These are phyloP conservation scores for Tenebrosternarchus preto DNA, from an alignment of 2,113 vertebrate species.

Conservation along the genomic window DNA sequence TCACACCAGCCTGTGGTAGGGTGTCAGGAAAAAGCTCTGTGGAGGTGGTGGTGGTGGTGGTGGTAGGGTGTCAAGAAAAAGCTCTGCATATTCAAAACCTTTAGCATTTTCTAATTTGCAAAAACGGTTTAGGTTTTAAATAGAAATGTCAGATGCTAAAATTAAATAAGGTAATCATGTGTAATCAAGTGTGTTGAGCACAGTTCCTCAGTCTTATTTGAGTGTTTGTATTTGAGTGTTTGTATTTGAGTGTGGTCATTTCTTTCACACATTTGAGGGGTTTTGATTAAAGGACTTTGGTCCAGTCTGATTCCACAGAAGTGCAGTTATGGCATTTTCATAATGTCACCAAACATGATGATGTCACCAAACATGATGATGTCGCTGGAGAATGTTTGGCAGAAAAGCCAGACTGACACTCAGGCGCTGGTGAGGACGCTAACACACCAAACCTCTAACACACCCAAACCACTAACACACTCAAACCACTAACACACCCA, in stretches of 20 bases:
- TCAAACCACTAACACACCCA: no score
- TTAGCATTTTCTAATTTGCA: background rate
- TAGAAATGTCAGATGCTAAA: background rate
- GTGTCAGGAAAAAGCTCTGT: no score
- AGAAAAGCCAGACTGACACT: constrained; percentile 23
- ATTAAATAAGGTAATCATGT: background rate
- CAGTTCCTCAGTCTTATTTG: background rate
- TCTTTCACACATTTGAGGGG: background rate
- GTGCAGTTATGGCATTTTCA: constrained; percentile 20
- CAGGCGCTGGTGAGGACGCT: background rate
- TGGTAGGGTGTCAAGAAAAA: background rate
- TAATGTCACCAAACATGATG: constrained; percentile 38
- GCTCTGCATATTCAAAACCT: background rate
- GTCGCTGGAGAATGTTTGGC: constrained; percentile 27
- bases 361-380: no score
- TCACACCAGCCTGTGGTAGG: background rate
- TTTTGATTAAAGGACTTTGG: background rate
- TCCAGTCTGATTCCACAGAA: background rate
- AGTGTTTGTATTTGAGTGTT: no score
- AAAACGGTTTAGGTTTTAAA: background rate
- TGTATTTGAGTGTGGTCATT: background rate
- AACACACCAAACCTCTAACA: no score
- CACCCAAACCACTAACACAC: no score
- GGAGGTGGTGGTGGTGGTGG: no score
- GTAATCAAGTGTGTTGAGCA: background rate